phyloP scores from a whole-genome alignment of 2,888 invertebrate species.

The Gortyna flavago region DNA sequence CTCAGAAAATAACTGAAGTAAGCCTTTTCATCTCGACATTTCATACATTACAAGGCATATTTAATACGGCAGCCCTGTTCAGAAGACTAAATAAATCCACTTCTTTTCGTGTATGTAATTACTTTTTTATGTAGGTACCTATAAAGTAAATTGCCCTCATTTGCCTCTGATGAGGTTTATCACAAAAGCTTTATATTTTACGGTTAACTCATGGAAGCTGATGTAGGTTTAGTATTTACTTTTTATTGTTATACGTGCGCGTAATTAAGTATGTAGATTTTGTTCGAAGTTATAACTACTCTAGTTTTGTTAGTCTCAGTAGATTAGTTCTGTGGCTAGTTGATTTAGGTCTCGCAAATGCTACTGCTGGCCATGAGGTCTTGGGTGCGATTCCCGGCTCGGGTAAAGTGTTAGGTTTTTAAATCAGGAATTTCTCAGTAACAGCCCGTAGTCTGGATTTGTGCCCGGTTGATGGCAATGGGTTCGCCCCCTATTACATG shows the following conservation, averaged over 20 bases:
- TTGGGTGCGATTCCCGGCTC: not conserved
- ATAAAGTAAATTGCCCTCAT: constrained; percentile 12
- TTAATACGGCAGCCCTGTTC: too few species aligned
- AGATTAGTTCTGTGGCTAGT: too few species aligned
- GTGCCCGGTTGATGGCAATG: not conserved
- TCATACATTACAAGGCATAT: not conserved
- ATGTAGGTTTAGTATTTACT: constrained; percentile 5
- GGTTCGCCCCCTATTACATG: not conserved
- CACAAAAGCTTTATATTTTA: constrained; percentile 16
- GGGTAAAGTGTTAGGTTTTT: not conserved
- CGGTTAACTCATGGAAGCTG: constrained; percentile 11
- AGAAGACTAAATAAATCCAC: not conserved
- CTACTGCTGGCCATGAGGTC: too few species aligned
- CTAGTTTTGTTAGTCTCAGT: not conserved
- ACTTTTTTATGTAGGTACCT: constrained; percentile 15
- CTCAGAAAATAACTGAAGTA: not conserved
- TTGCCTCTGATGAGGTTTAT: constrained; percentile 3
- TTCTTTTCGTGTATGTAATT: constrained; percentile 5
- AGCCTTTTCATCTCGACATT: not conserved
- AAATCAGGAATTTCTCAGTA: not conserved
- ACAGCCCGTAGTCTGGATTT: not conserved
- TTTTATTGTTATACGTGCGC: constrained; percentile 3
- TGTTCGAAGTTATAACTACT: not conserved
- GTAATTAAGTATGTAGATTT: not conserved
- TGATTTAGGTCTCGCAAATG: too few species aligned